These are phyloP conservation scores for Hippotragus niger DNA, from an alignment of 2,113 vertebrate species.

Conservation along the genomic window DNA sequence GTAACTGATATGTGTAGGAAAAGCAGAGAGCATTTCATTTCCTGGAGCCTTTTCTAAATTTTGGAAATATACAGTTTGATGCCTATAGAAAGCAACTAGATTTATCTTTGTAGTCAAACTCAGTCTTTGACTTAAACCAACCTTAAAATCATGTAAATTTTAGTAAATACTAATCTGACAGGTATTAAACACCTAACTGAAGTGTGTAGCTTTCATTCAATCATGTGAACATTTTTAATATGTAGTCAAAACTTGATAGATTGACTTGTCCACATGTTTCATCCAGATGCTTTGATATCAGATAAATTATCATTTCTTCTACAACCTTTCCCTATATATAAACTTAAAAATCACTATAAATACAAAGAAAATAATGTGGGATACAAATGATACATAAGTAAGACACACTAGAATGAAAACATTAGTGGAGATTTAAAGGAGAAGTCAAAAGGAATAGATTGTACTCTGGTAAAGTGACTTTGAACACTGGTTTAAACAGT, in stretches of 20 bases:
- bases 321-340: background rate
- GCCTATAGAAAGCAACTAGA: background rate
- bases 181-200: background rate
- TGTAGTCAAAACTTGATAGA: background rate
- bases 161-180: background rate
- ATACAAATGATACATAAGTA: background rate
- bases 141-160: background rate
- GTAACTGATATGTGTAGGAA: background rate
- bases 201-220: background rate
- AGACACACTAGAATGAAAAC: background rate
- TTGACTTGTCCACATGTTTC: background rate
- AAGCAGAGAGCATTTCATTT: background rate
- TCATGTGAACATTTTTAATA: background rate
- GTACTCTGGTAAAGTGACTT: background rate
- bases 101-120: background rate
- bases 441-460: background rate
- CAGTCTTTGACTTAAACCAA: background rate
- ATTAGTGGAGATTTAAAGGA: background rate
- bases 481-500: background rate
- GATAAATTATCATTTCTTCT: background rate
- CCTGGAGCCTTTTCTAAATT: background rate
- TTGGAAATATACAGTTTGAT: background rate
- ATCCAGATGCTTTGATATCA: background rate
- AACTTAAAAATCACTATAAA: background rate
- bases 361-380: background rate